phyloP scores from a whole-genome alignment of 2,888 invertebrate genomes.

The Acanthococcus lagerstroemiae region DNA sequence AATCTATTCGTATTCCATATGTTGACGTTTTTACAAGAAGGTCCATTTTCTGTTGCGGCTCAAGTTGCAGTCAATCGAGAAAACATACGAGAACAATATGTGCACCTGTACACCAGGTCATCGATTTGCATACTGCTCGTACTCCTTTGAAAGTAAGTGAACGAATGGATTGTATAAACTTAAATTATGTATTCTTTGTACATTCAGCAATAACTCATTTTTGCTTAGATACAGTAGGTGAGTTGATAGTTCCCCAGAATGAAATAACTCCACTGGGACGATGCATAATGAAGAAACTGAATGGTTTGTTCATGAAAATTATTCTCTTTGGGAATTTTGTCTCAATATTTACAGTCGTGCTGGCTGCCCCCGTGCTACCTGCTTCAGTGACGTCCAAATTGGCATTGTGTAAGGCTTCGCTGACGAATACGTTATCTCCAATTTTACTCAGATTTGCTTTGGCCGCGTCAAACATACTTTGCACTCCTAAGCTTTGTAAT shows the following conservation, averaged over 20 bases:
- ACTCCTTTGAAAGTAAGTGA: no score
- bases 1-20: no score
- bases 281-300: slow-evolving; percentile 45
- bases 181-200: no score
- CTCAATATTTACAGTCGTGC: slow-evolving; percentile 42
- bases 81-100: no score
- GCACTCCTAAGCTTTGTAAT: slow-evolving; percentile 51
- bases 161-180: no score
- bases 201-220: no score
- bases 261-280: slow-evolving; percentile 42
- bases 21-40: no score
- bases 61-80: no score
- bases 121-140: no score
- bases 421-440: slow-evolving; percentile 33
- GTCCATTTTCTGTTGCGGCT: no score
- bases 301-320: slow-evolving; percentile 44
- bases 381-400: slow-evolving; percentile 44
- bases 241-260: slow-evolving; percentile 43
- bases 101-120: no score
- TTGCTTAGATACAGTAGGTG: slow-evolving; percentile 29
- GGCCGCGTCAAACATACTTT: slow-evolving; percentile 51
- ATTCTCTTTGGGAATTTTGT: slow-evolving; percentile 41
- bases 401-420: slow-evolving; percentile 45
- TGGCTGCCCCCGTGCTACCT: slow-evolving; percentile 46
- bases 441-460: slow-evolving; percentile 50